A percentile compares a stretch with the other conserved stretches of the same genome.
Evolutionary conservation across 2,888 invertebrate species (phyloP).

Genomic region (Orthosia gracilis): DNA sequence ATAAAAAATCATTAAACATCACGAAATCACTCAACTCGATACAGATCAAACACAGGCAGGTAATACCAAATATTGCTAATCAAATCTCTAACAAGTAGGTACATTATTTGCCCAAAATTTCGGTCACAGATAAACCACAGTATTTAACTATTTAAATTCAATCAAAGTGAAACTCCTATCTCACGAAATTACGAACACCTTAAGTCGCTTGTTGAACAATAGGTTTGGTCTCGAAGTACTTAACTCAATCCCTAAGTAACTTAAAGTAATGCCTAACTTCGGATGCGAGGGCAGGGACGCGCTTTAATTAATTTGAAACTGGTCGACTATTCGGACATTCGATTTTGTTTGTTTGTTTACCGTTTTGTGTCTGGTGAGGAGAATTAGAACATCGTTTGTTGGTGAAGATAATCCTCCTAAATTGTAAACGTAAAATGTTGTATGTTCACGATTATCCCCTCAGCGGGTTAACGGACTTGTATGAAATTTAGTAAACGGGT

Average conservation of each 20-base stretch:
- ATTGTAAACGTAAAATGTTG: background rate
- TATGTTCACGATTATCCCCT: background rate
- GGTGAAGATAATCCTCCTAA: background rate
- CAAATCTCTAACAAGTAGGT: background rate
- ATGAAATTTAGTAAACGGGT: too few relatives aligned
- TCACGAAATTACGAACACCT: conserved; percentile 73
- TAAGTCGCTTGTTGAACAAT: conserved; percentile 79
- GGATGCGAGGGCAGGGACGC: conserved; percentile 69
- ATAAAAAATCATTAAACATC: too few relatives aligned
- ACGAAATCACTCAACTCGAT: background rate
- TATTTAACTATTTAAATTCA: conserved; percentile 73
- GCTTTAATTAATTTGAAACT: conserved; percentile 81
- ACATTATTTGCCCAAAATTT: conserved; percentile 41
- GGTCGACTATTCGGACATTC: conserved; percentile 56
- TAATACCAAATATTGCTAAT: background rate
- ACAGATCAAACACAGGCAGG: background rate
- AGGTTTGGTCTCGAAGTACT: conserved; percentile 76
- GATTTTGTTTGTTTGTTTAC: conserved; percentile 57
- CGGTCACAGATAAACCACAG: conserved; percentile 48
- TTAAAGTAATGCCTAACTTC: conserved; percentile 77
- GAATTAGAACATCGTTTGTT: background rate
- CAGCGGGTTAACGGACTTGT: too few relatives aligned
- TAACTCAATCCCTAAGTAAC: conserved; percentile 77
- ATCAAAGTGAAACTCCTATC: conserved; percentile 72
- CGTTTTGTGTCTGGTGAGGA: background rate